Evolutionary conservation across 2,888 invertebrate species (phyloP), one percentile per base, ranked within the genome.

Genomic region (Lycocerus yunnanus): DNA sequence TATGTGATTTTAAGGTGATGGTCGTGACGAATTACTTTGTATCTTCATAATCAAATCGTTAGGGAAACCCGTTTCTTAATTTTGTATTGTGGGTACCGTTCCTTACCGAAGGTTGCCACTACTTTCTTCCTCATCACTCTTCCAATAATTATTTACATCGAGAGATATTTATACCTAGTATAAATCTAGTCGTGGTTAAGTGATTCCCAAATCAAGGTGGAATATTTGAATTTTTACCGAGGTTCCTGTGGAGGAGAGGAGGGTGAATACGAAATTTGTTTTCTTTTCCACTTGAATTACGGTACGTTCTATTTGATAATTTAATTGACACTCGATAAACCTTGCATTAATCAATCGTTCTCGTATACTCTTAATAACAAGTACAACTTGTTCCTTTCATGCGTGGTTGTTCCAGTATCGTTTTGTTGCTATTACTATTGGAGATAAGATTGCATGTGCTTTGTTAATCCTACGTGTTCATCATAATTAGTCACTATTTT

Each of bases 401-500:
- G 61, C 61, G 61, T 63, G 61, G 61, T 15, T 11, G 61, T 63
- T 63, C 16, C 61, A 6, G 6, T 18, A 18, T 63, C 61, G 16
- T 61, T 58, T 70, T 65, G 58, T 70, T 65, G 18, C n/a, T 15
- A 15, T 21, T 59, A 58, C 58, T 13, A 24, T 43, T 20, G 2
- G n/a, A 71, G 69, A 71, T 71, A 71, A 70, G 59, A 58, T 66
- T 58, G 3, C 65, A 18, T 66, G 58, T 24, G 58, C 58, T n/a
- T 59, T 24, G 16, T 11, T n/a, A 58, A 66, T 18, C 61, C 16
- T 18, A 63, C 18, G 61, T 63, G 8, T 18, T 20, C 20, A 63
- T 63, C 61, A 18, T 63, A 15, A 58, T 71, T 71, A 71, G 66
- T 66, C 71, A 71, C 66, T 66, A 66, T 71, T 71, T 24, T 58